Evolutionary conservation across 2,113 vertebrate genomes (phyloP).

Genomic region (Planiliza haematocheilus): DNA sequence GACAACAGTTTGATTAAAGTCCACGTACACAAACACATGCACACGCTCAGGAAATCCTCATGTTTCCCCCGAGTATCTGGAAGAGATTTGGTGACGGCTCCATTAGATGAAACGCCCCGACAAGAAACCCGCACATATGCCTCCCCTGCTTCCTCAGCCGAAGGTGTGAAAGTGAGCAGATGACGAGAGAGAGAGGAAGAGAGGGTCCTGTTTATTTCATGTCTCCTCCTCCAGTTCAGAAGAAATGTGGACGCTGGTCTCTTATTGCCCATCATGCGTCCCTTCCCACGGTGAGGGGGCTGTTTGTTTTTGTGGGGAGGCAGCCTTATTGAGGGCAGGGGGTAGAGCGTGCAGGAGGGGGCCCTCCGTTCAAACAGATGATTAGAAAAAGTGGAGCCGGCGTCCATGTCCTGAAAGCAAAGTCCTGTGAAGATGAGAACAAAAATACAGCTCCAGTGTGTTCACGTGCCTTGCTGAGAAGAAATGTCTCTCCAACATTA

Average conservation of each 20-base stretch:
- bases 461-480: conserved; percentile 2
- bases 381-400: conserved; percentile 57
- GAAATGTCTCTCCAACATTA: background rate
- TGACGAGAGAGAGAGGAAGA: conserved; percentile 22
- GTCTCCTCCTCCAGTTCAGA: conserved; percentile 36
- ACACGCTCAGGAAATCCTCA: conserved; percentile 38
- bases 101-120: conserved; percentile 55
- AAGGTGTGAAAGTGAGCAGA: conserved; percentile 17
- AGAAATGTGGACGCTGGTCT: conserved; percentile 31
- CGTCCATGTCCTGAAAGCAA: conserved; percentile 34
- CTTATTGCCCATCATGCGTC: conserved; percentile 45
- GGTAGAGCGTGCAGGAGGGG: conserved; percentile 25
- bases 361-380: conserved; percentile 55
- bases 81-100: conserved; percentile 49
- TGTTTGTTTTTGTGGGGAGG: conserved; percentile 66
- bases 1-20: conserved; percentile 68
- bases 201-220: conserved; percentile 26
- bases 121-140: conserved; percentile 41
- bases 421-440: conserved; percentile 37
- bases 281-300: conserved; percentile 31
- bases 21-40: conserved; percentile 30
- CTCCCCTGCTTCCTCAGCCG: conserved; percentile 35
- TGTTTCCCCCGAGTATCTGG: conserved; percentile 33
- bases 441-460: background rate
- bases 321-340: conserved; percentile 60